Conservation (phyloP, 2,113 vertebrate genomes). For the Macquaria ambigua region DNA sequence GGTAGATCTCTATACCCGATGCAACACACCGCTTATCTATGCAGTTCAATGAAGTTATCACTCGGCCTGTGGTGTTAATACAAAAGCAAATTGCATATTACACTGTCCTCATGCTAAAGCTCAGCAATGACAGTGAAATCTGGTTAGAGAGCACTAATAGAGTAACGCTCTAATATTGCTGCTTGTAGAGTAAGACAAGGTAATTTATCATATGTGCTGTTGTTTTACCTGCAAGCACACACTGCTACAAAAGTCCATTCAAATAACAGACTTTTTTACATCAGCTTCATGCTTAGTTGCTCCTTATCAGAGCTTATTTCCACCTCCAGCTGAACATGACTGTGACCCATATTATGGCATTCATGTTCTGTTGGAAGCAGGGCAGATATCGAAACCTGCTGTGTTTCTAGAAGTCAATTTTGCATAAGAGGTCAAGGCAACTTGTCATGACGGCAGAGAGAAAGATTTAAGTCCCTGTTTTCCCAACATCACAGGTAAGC, state of each 20-base stretch:
- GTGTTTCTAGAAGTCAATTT: conserved; percentile 40
- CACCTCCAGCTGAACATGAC: conserved; percentile 21
- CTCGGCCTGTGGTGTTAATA: conserved; percentile 60
- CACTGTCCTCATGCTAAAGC: conserved; percentile 42
- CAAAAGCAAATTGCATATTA: conserved; percentile 68
- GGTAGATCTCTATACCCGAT: conserved; percentile 64
- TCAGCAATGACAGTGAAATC: conserved; percentile 41
- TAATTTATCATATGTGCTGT: conserved; percentile 53
- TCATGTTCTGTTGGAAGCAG: neutral
- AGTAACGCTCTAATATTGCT: conserved; percentile 57
- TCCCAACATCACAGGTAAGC: conserved; percentile 78
- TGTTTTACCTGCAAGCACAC: conserved; percentile 41
- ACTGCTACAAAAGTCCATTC: conserved; percentile 1
- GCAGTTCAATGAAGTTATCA: conserved; percentile 66
- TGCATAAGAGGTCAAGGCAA: conserved; percentile 59
- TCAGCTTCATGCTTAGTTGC: conserved; percentile 40
- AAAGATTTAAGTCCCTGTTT: conserved; percentile 78
- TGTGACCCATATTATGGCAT: conserved; percentile 19
- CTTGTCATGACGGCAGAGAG: conserved; percentile 49
- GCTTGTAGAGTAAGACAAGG: conserved; percentile 53
- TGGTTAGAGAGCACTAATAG: conserved; percentile 52
- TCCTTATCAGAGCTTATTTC: conserved; percentile 48
- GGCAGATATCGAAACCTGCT: conserved; percentile 31
- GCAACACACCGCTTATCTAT: conserved; percentile 62
- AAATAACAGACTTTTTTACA: conserved; percentile 2